Evolutionary conservation across 2,888 invertebrate species (phyloP), one percentile per base, ranked within the genome.

Genomic region (Eupithecia exiguata): DNA sequence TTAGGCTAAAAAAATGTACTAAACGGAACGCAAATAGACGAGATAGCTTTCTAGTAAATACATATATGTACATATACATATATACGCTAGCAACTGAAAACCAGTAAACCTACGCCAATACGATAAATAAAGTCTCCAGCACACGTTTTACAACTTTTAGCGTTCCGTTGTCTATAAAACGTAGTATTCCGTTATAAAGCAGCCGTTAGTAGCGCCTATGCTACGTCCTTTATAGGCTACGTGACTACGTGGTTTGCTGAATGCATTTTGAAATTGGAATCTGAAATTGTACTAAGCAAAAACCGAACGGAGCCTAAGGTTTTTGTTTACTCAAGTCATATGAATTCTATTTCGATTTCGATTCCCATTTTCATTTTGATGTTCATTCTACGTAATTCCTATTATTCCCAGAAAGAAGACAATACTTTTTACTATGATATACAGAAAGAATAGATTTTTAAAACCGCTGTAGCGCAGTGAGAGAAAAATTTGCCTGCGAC

Each of bases 141-240:
- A 71, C 74, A 77, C 65, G 73, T 79, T 82, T 81, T 81, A 82
- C 77, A 78, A 70, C 75, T 76, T 72, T 71, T 78, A 67, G 67
- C 74, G 71, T 58, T 58, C 58, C 58, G 58, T 75, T 75, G 65
- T 70, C 78, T 67, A 78, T 80, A 79, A 58, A 58, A 25, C 58
- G 58, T 25, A 21, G 58, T 21, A 53, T 21, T 53, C 10, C 10
- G 53, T 58, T 58, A 58, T 58, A 80, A 80, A 77, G 69, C 68
- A 62, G 76, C 79, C 72, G 78, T 79, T 78, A 79, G 77, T 69
- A 67, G 70, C 79, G 78, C 79, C 71, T 75, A 71, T 70, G 71
- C 58, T 69, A 75, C 74, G 76, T 74, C 68, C 76, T 80, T 81
- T 77, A 79, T 77, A 70, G 43, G 66, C 35, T 71, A 77, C 78